Evolutionary conservation across 2,113 vertebrate genomes (phyloP).

Genomic region (Sphyrna mokarran): DNA sequence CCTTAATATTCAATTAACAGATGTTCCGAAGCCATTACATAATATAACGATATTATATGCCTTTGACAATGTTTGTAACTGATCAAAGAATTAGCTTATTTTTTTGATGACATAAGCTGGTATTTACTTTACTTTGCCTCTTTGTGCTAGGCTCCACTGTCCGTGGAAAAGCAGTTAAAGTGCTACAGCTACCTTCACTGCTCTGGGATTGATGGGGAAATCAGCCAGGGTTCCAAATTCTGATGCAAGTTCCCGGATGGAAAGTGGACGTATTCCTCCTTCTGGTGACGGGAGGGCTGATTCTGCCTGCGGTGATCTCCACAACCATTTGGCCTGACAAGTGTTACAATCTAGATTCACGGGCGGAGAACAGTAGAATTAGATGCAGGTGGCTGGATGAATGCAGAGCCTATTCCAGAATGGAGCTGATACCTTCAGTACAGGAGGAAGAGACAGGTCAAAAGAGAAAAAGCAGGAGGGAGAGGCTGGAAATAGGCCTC

Average conservation of each 20-base stretch:
- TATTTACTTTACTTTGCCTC: no score
- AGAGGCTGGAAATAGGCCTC: not conserved
- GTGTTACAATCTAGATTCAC: not conserved
- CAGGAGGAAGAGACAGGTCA: not conserved
- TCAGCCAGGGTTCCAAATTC: not conserved
- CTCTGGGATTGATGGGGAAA: not conserved
- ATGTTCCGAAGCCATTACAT: no score
- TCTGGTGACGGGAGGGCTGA: not conserved
- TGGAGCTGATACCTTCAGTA: not conserved
- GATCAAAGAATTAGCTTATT: not conserved
- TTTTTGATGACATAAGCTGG: not conserved
- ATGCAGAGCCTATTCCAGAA: not conserved
- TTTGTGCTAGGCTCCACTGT: no score
- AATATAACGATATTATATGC: not conserved
- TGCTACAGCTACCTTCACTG: not conserved
- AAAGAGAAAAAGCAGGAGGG: no score
- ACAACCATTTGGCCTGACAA: not conserved
- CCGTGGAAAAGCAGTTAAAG: not conserved
- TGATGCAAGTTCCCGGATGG: not conserved
- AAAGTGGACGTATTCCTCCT: not conserved
- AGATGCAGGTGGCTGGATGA: not conserved
- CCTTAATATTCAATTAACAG: no score
- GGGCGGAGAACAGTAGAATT: not conserved
- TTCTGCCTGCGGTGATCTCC: not conserved
- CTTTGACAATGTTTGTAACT: not conserved